phyloP scores from a whole-genome alignment of 1,140 invertebrate genomes.

The Nomia melanderi region DNA sequence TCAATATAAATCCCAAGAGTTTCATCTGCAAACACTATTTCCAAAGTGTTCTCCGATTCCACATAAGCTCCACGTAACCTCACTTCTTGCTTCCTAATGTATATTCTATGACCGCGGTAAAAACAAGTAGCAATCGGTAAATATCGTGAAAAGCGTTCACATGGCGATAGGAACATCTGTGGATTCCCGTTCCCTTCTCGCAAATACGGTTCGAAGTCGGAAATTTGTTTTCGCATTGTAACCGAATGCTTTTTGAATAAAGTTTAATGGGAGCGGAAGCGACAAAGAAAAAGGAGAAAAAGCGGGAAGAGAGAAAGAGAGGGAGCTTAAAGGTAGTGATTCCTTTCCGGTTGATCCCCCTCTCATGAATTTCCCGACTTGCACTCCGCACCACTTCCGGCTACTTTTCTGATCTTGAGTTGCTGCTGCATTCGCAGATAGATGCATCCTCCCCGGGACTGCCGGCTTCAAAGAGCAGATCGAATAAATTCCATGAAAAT shows the following conservation, averaged over 20 bases:
- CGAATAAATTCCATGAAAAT: slow-evolving; percentile 48
- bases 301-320: background rate
- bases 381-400: slow-evolving; percentile 55
- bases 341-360: slow-evolving; percentile 56
- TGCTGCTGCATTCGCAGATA: slow-evolving; percentile 18
- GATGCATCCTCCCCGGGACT: slow-evolving; percentile 2
- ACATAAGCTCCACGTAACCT: too few species aligned
- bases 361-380: slow-evolving; percentile 61
- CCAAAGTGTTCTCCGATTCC: too few species aligned
- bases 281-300: background rate
- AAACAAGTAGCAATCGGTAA: background rate
- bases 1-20: too few species aligned
- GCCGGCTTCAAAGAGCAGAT: slow-evolving; percentile 33
- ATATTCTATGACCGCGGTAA: too few species aligned
- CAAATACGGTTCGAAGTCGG: slow-evolving; percentile 43
- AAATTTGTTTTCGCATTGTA: slow-evolving; percentile 43
- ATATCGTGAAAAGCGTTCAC: background rate
- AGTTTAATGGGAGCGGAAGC: slow-evolving; percentile 21
- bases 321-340: slow-evolving; percentile 49
- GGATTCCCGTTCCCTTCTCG: slow-evolving; percentile 13
- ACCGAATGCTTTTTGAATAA: background rate
- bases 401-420: slow-evolving; percentile 59
- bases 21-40: too few species aligned
- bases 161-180: too few species aligned
- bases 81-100: too few species aligned